These are phyloP conservation scores for Laothoe populi DNA, from an alignment of 2,888 invertebrate species.

Conservation along the genomic window DNA sequence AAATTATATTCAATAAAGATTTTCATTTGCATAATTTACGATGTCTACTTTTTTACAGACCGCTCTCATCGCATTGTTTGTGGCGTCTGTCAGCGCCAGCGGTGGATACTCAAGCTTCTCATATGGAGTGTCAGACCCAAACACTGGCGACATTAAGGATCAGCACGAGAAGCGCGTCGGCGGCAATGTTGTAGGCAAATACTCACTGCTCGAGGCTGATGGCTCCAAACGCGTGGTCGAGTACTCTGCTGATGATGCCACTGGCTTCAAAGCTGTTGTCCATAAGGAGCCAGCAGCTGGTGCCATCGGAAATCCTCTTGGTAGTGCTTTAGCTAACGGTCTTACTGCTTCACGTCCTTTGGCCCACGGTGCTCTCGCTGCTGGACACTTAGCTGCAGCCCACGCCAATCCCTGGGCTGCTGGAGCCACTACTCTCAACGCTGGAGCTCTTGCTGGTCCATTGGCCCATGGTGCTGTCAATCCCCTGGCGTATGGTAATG, in stretches of 20 bases:
- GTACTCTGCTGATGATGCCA: conserved; percentile 73
- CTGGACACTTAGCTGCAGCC: conserved; percentile 9
- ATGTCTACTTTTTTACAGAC: conserved; percentile 55
- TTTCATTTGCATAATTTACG: conserved; percentile 10
- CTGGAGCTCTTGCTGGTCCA: background rate
- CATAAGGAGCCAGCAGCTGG: conserved; percentile 64
- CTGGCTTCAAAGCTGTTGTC: conserved; percentile 81
- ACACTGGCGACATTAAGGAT: conserved; percentile 80
- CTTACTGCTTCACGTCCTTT: conserved; percentile 2
- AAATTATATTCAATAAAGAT: background rate
- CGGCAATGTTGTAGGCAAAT: conserved; percentile 77
- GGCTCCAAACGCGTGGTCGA: conserved; percentile 79
- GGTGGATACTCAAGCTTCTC: conserved; percentile 70
- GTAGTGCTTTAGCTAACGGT: conserved; percentile 25
- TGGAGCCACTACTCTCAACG: conserved; percentile 15
- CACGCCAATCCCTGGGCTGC: conserved; percentile 25
- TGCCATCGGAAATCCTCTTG: conserved; percentile 26
- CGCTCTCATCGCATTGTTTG: conserved; percentile 55
- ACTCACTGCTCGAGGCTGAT: conserved; percentile 78
- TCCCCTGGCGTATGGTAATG: conserved; percentile 15
- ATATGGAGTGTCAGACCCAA: conserved; percentile 79
- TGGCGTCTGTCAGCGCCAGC: conserved; percentile 56
- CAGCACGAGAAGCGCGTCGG: conserved; percentile 78
- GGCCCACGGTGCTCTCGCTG: conserved; percentile 22
- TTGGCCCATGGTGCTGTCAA: conserved; percentile 13